phyloP scores from a whole-genome alignment of 2,113 vertebrate species.

The Ochotona curzoniae region DNA sequence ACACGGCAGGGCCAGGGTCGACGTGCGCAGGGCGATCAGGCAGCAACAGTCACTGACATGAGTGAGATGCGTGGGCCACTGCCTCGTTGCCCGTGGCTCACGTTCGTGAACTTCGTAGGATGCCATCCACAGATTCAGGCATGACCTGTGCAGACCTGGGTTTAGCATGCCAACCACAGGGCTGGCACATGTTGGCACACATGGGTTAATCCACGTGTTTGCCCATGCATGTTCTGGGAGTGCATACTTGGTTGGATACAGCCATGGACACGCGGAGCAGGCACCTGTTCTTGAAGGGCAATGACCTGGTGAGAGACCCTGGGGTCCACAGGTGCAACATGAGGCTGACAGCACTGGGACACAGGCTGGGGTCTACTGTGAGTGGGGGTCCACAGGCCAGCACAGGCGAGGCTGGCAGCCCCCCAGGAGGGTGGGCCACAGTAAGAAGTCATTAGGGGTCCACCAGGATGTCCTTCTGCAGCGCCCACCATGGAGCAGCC shows the following conservation, averaged over 20 bases:
- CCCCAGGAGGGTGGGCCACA: too few relatives aligned
- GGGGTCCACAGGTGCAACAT: too few relatives aligned
- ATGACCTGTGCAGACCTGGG: fast-evolving
- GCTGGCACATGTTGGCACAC: fast-evolving
- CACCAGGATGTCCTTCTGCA: not conserved
- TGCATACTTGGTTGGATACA: fast-evolving
- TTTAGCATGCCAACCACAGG: fast-evolving
- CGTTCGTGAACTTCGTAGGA: not conserved
- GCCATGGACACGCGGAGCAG: not conserved
- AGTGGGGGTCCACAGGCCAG: not conserved
- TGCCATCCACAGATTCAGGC: not conserved
- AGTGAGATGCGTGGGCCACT: fast-evolving
- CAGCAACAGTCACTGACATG: not conserved
- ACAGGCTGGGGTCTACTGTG: too few relatives aligned
- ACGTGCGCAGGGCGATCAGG: fast-evolving
- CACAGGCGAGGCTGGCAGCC: not conserved
- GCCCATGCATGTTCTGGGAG: too few relatives aligned
- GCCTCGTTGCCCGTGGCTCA: not conserved
- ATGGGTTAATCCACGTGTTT: fast-evolving
- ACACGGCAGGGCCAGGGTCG: fast-evolving
- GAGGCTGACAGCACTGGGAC: not conserved
- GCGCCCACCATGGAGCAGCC: not conserved
- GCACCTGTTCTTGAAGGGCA: fast-evolving
- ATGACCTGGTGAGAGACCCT: not conserved
- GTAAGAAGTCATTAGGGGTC: not conserved